Base-by-base conservation (phyloP, 2,888 invertebrate species). In the Encarsia formosa region DNA sequence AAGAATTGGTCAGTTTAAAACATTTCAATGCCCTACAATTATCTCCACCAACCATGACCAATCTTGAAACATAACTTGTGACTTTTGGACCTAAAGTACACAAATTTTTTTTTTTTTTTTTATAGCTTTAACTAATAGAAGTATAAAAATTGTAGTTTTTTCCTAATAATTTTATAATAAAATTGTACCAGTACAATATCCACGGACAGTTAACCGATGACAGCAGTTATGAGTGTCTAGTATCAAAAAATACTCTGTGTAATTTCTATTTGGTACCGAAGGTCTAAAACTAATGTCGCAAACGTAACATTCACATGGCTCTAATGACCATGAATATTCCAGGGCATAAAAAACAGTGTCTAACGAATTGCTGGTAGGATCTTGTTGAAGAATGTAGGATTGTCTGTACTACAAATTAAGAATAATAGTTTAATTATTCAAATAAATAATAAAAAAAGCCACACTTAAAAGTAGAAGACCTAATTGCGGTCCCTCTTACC, bases 261-360 rank as follows among this genome's bases (percentile, higher is more conserved):
- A 70, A 40, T 56, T 65, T 15, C 65, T 56, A 38, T 58, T 63
- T 1, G 69, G 62, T 20, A 69, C 52, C 15, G 61, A 56, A 1
- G 76, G 76, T 13, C 54, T 65, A 55, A 73, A 77, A 8, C 57
- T 61, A 34, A 76, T 63, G 34, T 68, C 66, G 42, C 71, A 67
- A 11, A 60, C 52, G 19, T 61, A 64, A 34, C 59, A 54, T 29
- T 66, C 59, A 18, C 61, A 59, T 4, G 66, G 60, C 9, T 55
- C 48, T 13, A 73, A 54, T 0, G 58, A 56, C 61, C 71, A 71
- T 4, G 66, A 62, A 23, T 66, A 66, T 46, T 65, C 60, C 32
- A 64, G 60, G 8, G 74, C 64, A 56, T 68, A 61, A 52, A 76
- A 76, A 8, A 66, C 68, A 24, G 67, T 60, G 49, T 73, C 72